Evolutionary conservation across 2,797 vertebrate genomes (phyloP).

Genomic region (Atherinosoma microstoma): DNA sequence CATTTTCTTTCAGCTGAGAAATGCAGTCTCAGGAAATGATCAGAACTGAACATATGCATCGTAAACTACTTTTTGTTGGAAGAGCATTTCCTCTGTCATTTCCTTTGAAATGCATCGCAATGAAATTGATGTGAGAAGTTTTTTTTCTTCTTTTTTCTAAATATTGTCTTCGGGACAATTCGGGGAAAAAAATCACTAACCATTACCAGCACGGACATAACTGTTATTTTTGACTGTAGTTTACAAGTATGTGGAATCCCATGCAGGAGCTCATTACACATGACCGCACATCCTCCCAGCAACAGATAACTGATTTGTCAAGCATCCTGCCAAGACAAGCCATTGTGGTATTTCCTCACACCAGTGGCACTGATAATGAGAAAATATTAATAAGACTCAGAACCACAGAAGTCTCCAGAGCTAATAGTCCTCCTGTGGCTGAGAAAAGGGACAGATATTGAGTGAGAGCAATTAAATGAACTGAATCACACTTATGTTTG

Average conservation of each 20-base stretch:
- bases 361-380: conserved; percentile 50
- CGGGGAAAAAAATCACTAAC: too few relatives aligned
- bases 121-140: neutral
- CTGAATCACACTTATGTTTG: conserved; percentile 41
- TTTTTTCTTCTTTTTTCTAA: neutral
- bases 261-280: conserved; percentile 25
- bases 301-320: conserved; percentile 41
- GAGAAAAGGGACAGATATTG: conserved; percentile 46
- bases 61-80: neutral
- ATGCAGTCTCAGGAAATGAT: conserved; percentile 1
- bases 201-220: neutral
- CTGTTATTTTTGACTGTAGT: neutral
- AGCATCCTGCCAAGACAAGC: conserved; percentile 49
- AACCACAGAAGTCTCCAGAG: conserved; percentile 43
- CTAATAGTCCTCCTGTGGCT: conserved; percentile 49
- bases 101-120: neutral
- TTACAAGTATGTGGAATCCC: conserved; percentile 1
- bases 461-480: conserved; percentile 55
- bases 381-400: conserved; percentile 66
- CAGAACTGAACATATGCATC: conserved; percentile 4
- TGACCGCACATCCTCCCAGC: conserved; percentile 9
- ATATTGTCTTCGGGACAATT: too few relatives aligned
- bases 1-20: conserved; percentile 6
- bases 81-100: neutral
- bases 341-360: conserved; percentile 49